Base-by-base conservation (phyloP, 2,888 invertebrate species). In the Acholoe squamosa region DNA sequence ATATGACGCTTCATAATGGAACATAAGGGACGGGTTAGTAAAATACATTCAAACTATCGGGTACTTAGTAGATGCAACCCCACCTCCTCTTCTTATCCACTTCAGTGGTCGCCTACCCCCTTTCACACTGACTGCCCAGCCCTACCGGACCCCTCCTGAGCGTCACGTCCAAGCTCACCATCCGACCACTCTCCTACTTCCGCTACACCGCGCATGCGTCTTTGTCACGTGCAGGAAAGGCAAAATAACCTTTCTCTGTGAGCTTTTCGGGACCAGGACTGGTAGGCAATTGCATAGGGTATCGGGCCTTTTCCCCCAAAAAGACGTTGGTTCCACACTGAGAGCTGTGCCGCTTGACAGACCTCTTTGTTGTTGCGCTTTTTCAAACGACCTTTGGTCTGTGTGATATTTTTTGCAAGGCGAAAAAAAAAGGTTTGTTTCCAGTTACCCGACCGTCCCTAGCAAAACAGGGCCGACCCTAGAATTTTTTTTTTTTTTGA, bases 201-300 rank as follows among this genome's bases (percentile, higher is more conserved):
- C 84, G 84, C 43, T 84, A 19, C 52, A 22, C 43, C 52, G 84
- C 84, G 84, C 84, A 84, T 84, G 84, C 84, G 34, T 34, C 84
- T 28, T 84, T 84, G 84, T 84, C 84, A 84, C 52, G 84, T 43
- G 84, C 52, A 31, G 76, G 10, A 43, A 43, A 43, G 43, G n/a
- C 76, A 76, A 76, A 76, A 31, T 7, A 31, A 25, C 76, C 28
- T 14, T 31, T n/a, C 31, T 31, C 76, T n/a, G 31, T 76, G 16
- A 1, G 25, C 31, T n/a, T 76, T 76, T 76, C 31, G 14, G 28
- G 76, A 25, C 3, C 7, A 76, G 25, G 28, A 31, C 19, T 76
- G 19, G 76, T 14, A 76, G 76, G 28, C 76, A 76, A 76, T 76
- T 76, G 76, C 28, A 28, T 31, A 14, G 19, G 76, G 28, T 28